Evolutionary conservation across 2,797 vertebrate species (phyloP), one percentile per base, ranked within the genome.

Genomic region (Gadopsis marmoratus): DNA sequence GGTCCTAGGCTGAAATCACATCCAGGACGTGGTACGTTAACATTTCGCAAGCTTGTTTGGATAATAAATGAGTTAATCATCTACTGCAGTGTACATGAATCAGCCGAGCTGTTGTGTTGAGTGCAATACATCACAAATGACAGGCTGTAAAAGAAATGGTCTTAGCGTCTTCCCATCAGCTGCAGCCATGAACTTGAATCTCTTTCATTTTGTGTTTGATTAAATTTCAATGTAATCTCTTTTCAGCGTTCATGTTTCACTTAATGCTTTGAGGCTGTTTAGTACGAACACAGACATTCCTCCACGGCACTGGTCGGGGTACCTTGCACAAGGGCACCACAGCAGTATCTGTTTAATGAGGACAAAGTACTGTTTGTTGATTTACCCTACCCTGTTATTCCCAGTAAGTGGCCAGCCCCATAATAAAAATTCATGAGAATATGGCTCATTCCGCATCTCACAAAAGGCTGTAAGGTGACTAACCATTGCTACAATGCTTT

Each of bases 341-440:
- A 51, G 26, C 74, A 56, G 56, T 4, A 39, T 29, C 75, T 71
- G 66, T 39, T 68, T 54, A 74, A 77, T 79, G 29, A 76, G 41
- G 23, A 43, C 41, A 31, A 66, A 48, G 65, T 64, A 21, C 16
- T 67, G 41, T 61, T 66, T 74, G 39, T 35, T 74, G 61, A 39
- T 23, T 60, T 73, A 26, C 26, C 37, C 48, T 29, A 23, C 19
- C 16, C n/a, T 29, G n/a, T 45, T 41, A 39, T 54, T 69, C 29
- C 55, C 58, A 77, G 39, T 59, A 14, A 74, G 64, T 3, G n/a
- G 37, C 61, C 71, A 67, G n/a, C 70, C 74, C 63, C 47, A 61
- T 62, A 41, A 74, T 63, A 61, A 60, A 78, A 79, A 77, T 74
- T 67, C 74, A 86, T 74, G 59, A 0, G 13, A 63, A 67, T 60